Evolutionary conservation across 2,888 invertebrate species (phyloP), one percentile per base, ranked within the genome.

Genomic region (Leucozona laternaria): DNA sequence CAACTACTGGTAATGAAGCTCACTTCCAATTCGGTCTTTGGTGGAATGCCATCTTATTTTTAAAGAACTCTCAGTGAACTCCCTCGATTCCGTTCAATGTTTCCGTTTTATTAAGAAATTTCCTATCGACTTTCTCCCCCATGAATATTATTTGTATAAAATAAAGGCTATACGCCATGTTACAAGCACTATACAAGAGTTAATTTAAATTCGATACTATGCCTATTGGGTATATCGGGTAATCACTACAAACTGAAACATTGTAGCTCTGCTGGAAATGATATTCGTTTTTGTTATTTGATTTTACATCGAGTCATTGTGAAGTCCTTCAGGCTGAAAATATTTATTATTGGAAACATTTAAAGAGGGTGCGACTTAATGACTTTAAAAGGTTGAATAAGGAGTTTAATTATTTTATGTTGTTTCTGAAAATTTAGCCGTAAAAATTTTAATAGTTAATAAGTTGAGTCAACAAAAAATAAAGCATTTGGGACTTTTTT

Each of bases 181-280:
- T 58, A 34, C 57, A 57, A 57, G 57, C 5, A 17, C 17, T 31
- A 20, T 48, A 17, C 17, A 57, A n/a, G 31, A 34, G 57, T 57
- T 10, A 57, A 57, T 28, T 64, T 64, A 28, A 28, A 40, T 28
- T 64, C n/a, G 45, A 64, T 28, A 64, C 25, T 17, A 34, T 11
- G 25, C 60, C 68, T 10, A 43, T 50, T 62, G 55, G 57, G 57
- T n/a, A 31, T n/a, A 31, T 57, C 17, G 57, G 11, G 10, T 28
- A 28, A 37, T 55, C 10, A 40, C 53, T 70, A 53, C 37, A 40
- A 64, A 68, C n/a, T 48, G 73, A 66, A 48, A 45, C 37, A 79
- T 72, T 57, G 45, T 20, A 64, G 40, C 15, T 40, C 22, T 48
- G 58, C 8, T 10, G 48, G 15, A 20, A 48, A 48, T 48, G 8